Conservation (phyloP, 2,797 vertebrate species). For the Mus caroli region DNA sequence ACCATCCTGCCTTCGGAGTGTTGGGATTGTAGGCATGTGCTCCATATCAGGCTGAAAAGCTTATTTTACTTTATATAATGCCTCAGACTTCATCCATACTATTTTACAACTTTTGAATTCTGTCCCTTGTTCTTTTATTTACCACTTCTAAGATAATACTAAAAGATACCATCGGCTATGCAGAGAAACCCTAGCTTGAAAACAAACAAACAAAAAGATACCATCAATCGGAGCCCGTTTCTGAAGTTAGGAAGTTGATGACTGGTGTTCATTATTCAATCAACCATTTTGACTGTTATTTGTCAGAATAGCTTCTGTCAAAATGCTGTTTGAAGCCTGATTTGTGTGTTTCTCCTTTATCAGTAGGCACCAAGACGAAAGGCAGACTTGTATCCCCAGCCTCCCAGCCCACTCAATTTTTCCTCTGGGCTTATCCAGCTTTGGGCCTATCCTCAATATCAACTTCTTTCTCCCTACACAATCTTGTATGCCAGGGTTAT, state of each 20-base stretch:
- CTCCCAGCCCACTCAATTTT: conserved; percentile 24
- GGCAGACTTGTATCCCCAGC: neutral
- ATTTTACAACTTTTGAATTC: conserved; percentile 41
- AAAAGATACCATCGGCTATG: neutral
- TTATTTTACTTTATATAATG: conserved; percentile 30
- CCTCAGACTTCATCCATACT: conserved; percentile 1
- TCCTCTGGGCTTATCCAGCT: neutral
- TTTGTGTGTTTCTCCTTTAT: conserved; percentile 14
- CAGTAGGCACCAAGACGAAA: neutral
- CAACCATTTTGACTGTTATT: conserved; percentile 5
- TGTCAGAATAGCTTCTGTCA: conserved; percentile 17
- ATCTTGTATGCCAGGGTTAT: neutral
- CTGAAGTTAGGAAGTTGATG: conserved; percentile 15
- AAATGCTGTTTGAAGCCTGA: conserved; percentile 3
- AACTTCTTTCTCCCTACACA: neutral
- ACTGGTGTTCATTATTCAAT: neutral
- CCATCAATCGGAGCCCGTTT: conserved; percentile 21
- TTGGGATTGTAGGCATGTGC: neutral
- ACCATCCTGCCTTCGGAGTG: neutral
- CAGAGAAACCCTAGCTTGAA: no score
- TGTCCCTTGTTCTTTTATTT: neutral
- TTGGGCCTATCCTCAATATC: conserved; percentile 27
- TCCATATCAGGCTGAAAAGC: neutral
- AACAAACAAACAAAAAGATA: neutral
- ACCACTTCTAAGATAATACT: conserved; percentile 45